These are phyloP conservation scores for Melanostigma gelatinosum DNA, from an alignment of 2,113 vertebrate genomes.

Conservation along the genomic window DNA sequence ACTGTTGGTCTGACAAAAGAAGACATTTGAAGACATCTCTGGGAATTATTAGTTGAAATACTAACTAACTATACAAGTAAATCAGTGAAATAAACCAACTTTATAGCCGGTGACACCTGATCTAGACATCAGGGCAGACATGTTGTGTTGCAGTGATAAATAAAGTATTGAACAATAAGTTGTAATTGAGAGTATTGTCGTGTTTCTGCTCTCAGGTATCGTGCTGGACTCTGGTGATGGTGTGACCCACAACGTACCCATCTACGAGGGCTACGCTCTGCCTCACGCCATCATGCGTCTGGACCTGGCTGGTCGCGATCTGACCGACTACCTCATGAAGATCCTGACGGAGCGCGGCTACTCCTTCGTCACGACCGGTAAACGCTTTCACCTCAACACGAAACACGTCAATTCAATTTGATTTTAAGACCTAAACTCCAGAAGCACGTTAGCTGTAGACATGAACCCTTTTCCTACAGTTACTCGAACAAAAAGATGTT, in stretches of 20 bases:
- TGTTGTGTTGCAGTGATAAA: neutral
- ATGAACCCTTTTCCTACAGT: neutral
- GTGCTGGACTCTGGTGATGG: conserved; percentile 84
- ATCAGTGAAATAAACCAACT: neutral
- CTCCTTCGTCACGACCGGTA: conserved; percentile 97
- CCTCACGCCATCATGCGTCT: conserved; percentile 97
- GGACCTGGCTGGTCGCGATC: conserved; percentile 94
- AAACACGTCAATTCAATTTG: neutral
- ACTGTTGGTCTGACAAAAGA: too few species aligned
- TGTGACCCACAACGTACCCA: conserved; percentile 54
- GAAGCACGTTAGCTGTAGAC: neutral
- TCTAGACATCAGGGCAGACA: neutral
- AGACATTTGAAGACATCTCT: too few species aligned
- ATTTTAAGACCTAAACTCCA: neutral
- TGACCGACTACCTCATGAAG: conserved; percentile 99
- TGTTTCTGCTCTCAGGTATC: conserved; percentile 83
- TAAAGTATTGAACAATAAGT: too few species aligned
- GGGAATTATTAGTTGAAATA: neutral
- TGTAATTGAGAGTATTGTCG: neutral
- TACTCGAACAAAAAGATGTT: too few species aligned
- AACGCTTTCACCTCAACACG: neutral
- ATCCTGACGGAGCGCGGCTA: conserved; percentile 98
- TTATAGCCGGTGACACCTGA: neutral
- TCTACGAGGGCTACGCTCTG: conserved; percentile 84
- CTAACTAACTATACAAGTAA: neutral